phyloP scores from a whole-genome alignment of 2,113 vertebrate species.

The Peromyscus californicus region DNA sequence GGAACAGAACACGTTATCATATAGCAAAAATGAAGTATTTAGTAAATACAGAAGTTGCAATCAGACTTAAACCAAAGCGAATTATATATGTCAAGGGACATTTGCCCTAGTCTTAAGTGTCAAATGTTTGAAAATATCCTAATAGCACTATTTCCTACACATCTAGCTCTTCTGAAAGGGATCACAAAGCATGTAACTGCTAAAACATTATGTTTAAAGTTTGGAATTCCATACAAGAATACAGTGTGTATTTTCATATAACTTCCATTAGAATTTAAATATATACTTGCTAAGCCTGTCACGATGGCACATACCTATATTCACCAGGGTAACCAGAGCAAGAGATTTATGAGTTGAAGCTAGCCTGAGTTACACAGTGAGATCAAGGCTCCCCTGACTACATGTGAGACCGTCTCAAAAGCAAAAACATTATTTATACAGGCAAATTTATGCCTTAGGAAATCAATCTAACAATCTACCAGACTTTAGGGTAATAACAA shows the following conservation, averaged over 20 bases:
- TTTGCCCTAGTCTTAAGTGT: not conserved
- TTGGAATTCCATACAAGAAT: not conserved
- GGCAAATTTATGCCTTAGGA: not conserved
- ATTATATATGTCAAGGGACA: not conserved
- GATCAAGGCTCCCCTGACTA: not conserved
- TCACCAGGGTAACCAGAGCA: no score
- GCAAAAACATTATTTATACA: not conserved
- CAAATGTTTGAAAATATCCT: slow-evolving; percentile 5
- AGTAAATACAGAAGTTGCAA: slow-evolving; percentile 40
- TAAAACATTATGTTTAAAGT: slow-evolving; percentile 49
- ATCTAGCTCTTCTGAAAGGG: not conserved
- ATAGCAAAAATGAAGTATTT: slow-evolving; percentile 45
- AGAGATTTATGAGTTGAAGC: not conserved
- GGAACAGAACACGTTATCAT: slow-evolving; percentile 38
- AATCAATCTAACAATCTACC: slow-evolving; percentile 56
- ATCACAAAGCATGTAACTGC: slow-evolving; percentile 24
- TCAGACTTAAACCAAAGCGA: slow-evolving; percentile 46
- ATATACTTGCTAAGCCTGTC: not conserved
- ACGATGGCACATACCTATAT: not conserved
- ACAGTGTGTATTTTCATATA: not conserved
- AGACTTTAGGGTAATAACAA: slow-evolving; percentile 41
- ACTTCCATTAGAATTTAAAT: slow-evolving; percentile 43
- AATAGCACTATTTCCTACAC: not conserved
- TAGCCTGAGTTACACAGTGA: not conserved
- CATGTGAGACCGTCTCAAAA: not conserved